Percentiles rank a stretch among this genome's conserved stretches.
Conservation (phyloP, 1,140 invertebrate species). For the Hylaeus volcanicus region DNA sequence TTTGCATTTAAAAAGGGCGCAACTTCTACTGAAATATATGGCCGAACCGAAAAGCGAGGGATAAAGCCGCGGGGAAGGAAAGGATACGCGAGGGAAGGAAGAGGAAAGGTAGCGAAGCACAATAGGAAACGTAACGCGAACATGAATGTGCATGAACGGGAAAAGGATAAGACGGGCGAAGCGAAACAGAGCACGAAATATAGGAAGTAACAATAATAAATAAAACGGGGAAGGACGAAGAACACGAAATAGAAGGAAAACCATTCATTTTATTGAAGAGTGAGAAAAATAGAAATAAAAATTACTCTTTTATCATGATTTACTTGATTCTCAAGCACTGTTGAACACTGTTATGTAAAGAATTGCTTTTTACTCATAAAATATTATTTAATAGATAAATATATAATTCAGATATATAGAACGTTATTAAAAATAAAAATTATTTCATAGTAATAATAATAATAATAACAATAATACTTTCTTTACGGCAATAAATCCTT, state of each 20-base stretch:
- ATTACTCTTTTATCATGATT: too few relatives aligned
- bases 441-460: too few relatives aligned
- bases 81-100: neutral
- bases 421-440: too few relatives aligned
- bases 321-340: too few relatives aligned
- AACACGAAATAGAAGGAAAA: too few relatives aligned
- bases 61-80: conserved; percentile 37
- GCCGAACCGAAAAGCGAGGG: conserved; percentile 25
- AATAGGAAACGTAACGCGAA: conserved; percentile 8
- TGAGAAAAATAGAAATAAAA: neutral
- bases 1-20: conserved; percentile 62
- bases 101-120: neutral
- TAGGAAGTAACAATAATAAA: neutral
- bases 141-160: neutral
- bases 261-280: neutral
- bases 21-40: conserved; percentile 57
- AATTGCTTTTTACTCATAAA: too few relatives aligned
- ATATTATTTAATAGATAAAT: too few relatives aligned
- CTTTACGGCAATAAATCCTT: too few relatives aligned
- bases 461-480: too few relatives aligned
- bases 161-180: conserved; percentile 10
- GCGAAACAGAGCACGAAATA: neutral
- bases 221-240: neutral
- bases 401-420: too few relatives aligned
- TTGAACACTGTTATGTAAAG: too few relatives aligned